Conservation (phyloP, 2,113 vertebrate genomes). For the Hyperopisus bebe region DNA sequence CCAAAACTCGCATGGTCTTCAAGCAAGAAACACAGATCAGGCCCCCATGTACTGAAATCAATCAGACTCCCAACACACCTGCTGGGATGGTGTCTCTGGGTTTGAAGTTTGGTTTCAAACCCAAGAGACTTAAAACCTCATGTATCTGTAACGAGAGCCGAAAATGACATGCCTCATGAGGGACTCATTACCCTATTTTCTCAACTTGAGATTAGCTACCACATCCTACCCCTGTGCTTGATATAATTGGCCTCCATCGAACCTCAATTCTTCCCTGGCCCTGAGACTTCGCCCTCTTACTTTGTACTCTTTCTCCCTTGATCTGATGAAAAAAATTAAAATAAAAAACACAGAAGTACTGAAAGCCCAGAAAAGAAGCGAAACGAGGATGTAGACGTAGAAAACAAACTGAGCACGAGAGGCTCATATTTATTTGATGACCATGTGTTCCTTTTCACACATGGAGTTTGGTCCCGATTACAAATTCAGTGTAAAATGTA, state of each 20-base stretch:
- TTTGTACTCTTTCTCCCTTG: background rate
- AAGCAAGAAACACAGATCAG: background rate
- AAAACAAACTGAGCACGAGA: background rate
- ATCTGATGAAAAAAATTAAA: background rate
- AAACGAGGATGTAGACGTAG: background rate
- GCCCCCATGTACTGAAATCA: background rate
- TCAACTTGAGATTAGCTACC: background rate
- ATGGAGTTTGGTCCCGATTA: background rate
- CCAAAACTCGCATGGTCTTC: background rate
- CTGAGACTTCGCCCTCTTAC: background rate
- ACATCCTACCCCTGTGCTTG: background rate
- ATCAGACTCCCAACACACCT: background rate
- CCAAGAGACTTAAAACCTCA: background rate
- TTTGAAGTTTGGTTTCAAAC: background rate
- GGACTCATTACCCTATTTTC: conserved; percentile 10
- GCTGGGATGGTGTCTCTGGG: background rate
- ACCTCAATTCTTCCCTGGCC: background rate
- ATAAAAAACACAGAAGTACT: background rate
- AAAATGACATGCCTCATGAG: background rate
- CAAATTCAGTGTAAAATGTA: conserved; percentile 6
- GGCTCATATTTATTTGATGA: background rate
- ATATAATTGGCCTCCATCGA: conserved; percentile 1
- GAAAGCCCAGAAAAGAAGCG: background rate
- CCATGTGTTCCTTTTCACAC: background rate
- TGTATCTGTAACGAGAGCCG: background rate